Percentiles rank a stretch among this genome's conserved stretches.
These are phyloP conservation scores for Perodicticus potto DNA, from an alignment of 2,797 vertebrate genomes.

Conservation along the genomic window DNA sequence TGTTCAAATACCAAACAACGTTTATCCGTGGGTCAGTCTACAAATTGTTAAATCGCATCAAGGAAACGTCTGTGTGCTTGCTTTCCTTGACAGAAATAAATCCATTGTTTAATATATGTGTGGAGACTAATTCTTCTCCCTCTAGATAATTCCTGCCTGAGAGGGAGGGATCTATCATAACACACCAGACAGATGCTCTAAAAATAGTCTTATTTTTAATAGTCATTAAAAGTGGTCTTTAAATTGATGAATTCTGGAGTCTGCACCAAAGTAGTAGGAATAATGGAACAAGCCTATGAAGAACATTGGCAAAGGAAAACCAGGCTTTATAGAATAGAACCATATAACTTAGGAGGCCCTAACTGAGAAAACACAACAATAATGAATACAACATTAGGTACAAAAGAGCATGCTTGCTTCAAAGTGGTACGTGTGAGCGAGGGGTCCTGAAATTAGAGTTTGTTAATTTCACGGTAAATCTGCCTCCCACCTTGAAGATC, in stretches of 20 bases:
- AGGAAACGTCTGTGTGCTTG: constrained; percentile 51
- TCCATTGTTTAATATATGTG: constrained; percentile 43
- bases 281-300: not conserved
- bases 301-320: not conserved
- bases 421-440: not conserved
- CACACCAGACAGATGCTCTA: constrained; percentile 30
- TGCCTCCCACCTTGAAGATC: not conserved
- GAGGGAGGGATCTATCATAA: not conserved
- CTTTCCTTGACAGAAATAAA: constrained; percentile 70
- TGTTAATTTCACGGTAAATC: not conserved
- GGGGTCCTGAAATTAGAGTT: not conserved
- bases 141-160: constrained; percentile 48
- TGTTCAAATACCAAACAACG: not conserved
- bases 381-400: not conserved
- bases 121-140: constrained; percentile 62
- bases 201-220: constrained; percentile 47
- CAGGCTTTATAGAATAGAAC: not conserved
- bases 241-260: constrained; percentile 46
- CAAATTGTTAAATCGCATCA: constrained; percentile 70
- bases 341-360: not conserved
- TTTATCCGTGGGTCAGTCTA: constrained; percentile 48
- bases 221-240: constrained; percentile 50
- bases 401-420: not conserved
- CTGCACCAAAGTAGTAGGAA: not conserved
- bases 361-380: not conserved